Percentiles rank a stretch among this genome's conserved stretches.
phyloP scores from a whole-genome alignment of 1,140 invertebrate genomes.

The Drosophila micromelanica region DNA sequence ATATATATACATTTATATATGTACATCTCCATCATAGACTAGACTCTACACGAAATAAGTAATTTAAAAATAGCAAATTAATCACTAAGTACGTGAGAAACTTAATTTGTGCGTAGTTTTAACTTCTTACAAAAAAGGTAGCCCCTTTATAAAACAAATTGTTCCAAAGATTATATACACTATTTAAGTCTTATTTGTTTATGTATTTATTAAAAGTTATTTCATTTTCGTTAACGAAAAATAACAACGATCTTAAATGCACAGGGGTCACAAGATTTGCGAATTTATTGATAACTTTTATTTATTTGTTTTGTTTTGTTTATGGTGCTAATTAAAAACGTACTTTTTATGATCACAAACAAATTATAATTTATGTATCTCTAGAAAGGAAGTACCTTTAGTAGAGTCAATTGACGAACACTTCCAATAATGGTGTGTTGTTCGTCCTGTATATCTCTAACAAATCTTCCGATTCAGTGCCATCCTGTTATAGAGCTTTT shows the following conservation, averaged over 20 bases:
- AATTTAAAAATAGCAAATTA: constrained; percentile 8
- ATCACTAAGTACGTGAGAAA: constrained; percentile 15
- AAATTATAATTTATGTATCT: background rate
- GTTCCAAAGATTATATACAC: constrained; percentile 11
- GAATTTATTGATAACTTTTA: too few relatives aligned
- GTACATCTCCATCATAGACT: constrained; percentile 28
- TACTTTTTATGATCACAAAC: background rate
- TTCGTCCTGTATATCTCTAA: constrained; percentile 4
- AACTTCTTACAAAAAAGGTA: background rate
- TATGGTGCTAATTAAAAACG: background rate
- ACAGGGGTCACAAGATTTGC: background rate
- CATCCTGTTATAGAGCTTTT: constrained; percentile 13
- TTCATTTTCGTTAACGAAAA: background rate
- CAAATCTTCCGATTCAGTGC: constrained; percentile 36
- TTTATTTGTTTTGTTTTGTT: background rate
- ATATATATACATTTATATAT: constrained; percentile 19
- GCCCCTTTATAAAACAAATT: background rate
- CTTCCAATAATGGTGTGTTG: background rate
- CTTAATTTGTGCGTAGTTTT: background rate
- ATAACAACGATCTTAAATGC: background rate
- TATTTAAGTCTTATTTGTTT: constrained; percentile 1
- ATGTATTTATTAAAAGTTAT: constrained; percentile 6
- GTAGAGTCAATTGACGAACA: background rate
- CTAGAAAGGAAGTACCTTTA: background rate
- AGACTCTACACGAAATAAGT: constrained; percentile 7